These are phyloP conservation scores for Scelioninae gen. 1 DNA, from an alignment of 2,888 invertebrate genomes.

Conservation along the genomic window DNA sequence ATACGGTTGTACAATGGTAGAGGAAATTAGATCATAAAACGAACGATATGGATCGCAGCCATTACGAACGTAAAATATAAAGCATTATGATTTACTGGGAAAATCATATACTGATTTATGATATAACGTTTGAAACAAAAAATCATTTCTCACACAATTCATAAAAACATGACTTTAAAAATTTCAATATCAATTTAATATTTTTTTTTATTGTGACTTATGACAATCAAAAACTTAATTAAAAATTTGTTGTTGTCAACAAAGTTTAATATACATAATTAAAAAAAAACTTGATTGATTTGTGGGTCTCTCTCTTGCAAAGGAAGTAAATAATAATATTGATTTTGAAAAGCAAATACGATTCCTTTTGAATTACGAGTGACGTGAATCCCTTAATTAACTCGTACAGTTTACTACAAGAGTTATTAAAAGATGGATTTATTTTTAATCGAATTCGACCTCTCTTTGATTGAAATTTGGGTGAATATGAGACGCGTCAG, in stretches of 20 bases:
- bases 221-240: too few relatives aligned
- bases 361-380: conserved; percentile 6
- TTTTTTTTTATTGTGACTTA: too few relatives aligned
- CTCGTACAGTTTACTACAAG: neutral
- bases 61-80: conserved; percentile 20
- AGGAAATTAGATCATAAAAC: conserved; percentile 22
- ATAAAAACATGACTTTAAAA: too few relatives aligned
- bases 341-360: neutral
- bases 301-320: neutral
- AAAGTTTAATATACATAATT: neutral
- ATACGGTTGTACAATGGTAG: conserved; percentile 5
- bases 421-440: neutral
- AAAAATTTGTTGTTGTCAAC: too few relatives aligned
- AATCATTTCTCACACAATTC: neutral
- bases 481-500: too few relatives aligned
- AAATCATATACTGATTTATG: conserved; percentile 17
- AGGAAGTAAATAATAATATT: too few relatives aligned
- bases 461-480: conserved; percentile 10
- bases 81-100: conserved; percentile 11
- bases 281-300: conserved; percentile 7
- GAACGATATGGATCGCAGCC: conserved; percentile 16
- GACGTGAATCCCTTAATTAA: conserved; percentile 9
- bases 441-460: conserved; percentile 2
- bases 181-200: too few relatives aligned
- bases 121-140: conserved; percentile 10